A percentile compares a stretch with the other conserved stretches of the same genome.
phyloP scores from a whole-genome alignment of 1,140 invertebrate species.

The Eupristina koningsbergeri region DNA sequence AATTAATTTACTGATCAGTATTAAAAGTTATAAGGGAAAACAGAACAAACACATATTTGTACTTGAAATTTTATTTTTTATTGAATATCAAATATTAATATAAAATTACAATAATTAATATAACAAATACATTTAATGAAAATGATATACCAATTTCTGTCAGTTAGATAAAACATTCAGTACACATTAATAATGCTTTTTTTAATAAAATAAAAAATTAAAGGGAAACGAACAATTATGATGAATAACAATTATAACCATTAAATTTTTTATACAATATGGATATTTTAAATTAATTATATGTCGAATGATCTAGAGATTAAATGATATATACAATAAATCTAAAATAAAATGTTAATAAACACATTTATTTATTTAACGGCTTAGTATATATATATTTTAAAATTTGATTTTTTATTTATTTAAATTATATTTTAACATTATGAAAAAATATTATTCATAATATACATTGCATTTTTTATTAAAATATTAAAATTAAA shows the following conservation, averaged over 20 bases:
- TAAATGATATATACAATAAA: too few species aligned
- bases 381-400: too few species aligned
- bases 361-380: too few species aligned
- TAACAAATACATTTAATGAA: slow-evolving; percentile 33
- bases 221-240: background rate
- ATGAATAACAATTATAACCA: too few species aligned
- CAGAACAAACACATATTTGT: slow-evolving; percentile 39
- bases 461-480: too few species aligned
- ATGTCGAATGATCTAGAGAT: too few species aligned
- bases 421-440: too few species aligned
- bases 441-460: too few species aligned
- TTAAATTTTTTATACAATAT: background rate
- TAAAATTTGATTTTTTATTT: too few species aligned
- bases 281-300: background rate
- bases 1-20: background rate
- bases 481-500: too few species aligned
- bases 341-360: too few species aligned
- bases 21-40: slow-evolving; percentile 17
- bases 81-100: slow-evolving; percentile 32
- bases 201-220: slow-evolving; percentile 15
- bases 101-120: slow-evolving; percentile 25
- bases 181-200: background rate
- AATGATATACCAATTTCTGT: background rate
- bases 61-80: slow-evolving; percentile 30
- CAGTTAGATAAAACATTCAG: background rate